A percentile compares a stretch with the other conserved stretches of the same genome.
Evolutionary conservation across 2,888 invertebrate species (phyloP).

Genomic region (Pristionchus entomophagus): DNA sequence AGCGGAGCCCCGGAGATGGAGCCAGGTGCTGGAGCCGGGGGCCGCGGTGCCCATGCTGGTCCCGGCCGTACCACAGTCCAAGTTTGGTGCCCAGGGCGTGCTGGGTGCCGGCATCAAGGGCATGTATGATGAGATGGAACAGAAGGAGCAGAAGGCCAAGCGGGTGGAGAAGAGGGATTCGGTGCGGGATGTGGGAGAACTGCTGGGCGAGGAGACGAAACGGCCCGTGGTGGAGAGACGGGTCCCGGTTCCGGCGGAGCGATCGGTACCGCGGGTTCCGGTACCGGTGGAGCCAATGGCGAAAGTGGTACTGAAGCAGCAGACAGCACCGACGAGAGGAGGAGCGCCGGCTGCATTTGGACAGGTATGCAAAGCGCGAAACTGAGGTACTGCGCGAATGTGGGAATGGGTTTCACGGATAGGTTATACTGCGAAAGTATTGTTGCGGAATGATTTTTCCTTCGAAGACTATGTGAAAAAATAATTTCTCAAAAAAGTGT

Average conservation of each 20-base stretch:
- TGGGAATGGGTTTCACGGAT: background rate
- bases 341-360: too few species aligned
- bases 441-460: too few species aligned
- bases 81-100: background rate
- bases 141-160: background rate
- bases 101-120: conserved; percentile 35
- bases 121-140: conserved; percentile 30
- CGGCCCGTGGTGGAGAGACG: background rate
- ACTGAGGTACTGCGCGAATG: background rate
- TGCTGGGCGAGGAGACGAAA: background rate
- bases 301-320: background rate
- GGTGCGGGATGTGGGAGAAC: conserved; percentile 5
- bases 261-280: too few species aligned
- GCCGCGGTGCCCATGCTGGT: too few species aligned
- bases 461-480: too few species aligned
- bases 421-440: too few species aligned
- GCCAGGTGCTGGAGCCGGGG: background rate
- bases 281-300: too few species aligned
- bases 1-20: background rate
- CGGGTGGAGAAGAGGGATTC: conserved; percentile 22
- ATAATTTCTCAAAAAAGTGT: too few species aligned
- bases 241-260: too few species aligned
- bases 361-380: background rate
- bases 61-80: background rate
- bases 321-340: background rate